A percentile compares a stretch with the other conserved stretches of the same genome.
Conservation (phyloP, 2,888 invertebrate genomes). For the Thumatha senex region DNA sequence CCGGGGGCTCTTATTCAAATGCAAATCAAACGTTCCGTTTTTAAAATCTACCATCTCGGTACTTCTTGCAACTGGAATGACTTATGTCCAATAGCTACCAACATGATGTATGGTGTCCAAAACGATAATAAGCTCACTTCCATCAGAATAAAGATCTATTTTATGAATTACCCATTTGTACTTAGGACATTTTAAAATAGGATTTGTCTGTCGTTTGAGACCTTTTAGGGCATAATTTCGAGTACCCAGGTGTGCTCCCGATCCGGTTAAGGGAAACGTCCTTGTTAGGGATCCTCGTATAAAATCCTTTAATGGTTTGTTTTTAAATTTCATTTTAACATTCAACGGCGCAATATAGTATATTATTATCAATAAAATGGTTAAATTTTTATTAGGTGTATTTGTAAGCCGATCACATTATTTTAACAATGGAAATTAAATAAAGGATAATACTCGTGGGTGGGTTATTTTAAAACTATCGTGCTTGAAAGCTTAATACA, state of each 20-base stretch:
- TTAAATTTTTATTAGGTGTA: conserved; percentile 61
- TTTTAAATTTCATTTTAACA: conserved; percentile 80
- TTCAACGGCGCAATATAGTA: conserved; percentile 67
- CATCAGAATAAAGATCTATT: conserved; percentile 27
- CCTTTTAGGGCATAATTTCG: conserved; percentile 78
- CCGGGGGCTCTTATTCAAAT: conserved; percentile 83
- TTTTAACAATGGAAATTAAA: conserved; percentile 42
- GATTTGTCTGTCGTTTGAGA: conserved; percentile 70
- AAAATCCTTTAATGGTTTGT: conserved; percentile 83
- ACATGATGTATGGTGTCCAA: conserved; percentile 41
- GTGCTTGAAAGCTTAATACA: conserved; percentile 23
- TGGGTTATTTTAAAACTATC: conserved; percentile 47
- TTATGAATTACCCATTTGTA: conserved; percentile 16
- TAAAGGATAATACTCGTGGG: conserved; percentile 51
- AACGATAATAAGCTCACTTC: conserved; percentile 42
- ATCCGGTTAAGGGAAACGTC: conserved; percentile 82
- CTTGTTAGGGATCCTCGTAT: conserved; percentile 81
- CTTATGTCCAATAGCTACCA: conserved; percentile 74
- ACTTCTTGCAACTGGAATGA: conserved; percentile 79
- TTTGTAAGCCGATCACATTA: conserved; percentile 57
- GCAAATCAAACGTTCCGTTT: conserved; percentile 85
- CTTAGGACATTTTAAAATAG: conserved; percentile 45
- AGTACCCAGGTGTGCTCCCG: conserved; percentile 84
- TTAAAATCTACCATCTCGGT: conserved; percentile 82
- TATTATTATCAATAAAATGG: conserved; percentile 73